A percentile compares a stretch with the other conserved stretches of the same genome.
These are phyloP conservation scores for Drosophila leonis DNA, from an alignment of 2,888 invertebrate genomes.

Conservation along the genomic window DNA sequence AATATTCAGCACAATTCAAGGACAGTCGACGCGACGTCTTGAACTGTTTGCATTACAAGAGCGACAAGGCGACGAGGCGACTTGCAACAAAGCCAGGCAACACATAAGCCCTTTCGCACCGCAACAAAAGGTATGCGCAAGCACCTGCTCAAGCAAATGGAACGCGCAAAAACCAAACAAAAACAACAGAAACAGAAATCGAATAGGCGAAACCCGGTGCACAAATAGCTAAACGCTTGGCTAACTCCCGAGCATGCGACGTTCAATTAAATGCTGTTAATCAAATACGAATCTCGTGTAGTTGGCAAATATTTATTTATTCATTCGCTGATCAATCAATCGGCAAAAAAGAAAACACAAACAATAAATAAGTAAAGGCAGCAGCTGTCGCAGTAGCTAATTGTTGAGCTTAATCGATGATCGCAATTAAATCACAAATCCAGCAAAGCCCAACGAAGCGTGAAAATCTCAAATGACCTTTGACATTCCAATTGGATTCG, in stretches of 20 bases:
- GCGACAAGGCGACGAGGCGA: neutral
- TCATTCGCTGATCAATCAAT: constrained; percentile 48
- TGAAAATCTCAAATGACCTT: constrained; percentile 55
- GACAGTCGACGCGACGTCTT: constrained; percentile 16
- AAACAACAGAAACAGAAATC: constrained; percentile 17
- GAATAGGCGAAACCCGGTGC: constrained; percentile 41
- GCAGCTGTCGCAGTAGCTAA: constrained; percentile 22
- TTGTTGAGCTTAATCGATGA: constrained; percentile 47
- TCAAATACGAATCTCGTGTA: constrained; percentile 51
- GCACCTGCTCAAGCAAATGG: constrained; percentile 37
- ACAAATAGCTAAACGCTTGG: constrained; percentile 66
- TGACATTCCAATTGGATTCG: constrained; percentile 41
- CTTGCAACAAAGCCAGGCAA: neutral
- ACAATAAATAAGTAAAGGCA: constrained; percentile 10
- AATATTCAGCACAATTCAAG: constrained; percentile 42
- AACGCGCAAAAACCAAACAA: constrained; percentile 9
- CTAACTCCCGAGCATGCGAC: constrained; percentile 56
- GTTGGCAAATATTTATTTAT: constrained; percentile 38
- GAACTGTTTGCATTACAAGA: constrained; percentile 11
- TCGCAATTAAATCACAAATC: constrained; percentile 45
- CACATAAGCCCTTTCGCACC: constrained; percentile 26
- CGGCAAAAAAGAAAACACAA: constrained; percentile 10
- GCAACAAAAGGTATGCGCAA: constrained; percentile 11
- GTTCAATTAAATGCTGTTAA: constrained; percentile 54
- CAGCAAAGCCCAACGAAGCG: constrained; percentile 32